Conservation (phyloP, 1,140 invertebrate species). For the Drosophila pseudoananassae region DNA sequence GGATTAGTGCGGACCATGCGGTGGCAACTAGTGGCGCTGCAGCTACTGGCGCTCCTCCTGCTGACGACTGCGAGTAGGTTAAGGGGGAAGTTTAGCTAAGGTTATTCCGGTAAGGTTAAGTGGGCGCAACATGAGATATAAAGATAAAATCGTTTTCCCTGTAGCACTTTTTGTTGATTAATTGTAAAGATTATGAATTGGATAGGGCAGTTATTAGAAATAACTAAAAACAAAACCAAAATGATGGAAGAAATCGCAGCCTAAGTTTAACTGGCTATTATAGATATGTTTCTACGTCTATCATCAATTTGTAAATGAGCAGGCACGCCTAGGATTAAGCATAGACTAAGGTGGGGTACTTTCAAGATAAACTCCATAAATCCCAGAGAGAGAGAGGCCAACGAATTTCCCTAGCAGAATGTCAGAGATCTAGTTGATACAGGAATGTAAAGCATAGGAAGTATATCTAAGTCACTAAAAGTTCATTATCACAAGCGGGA, state of each 20-base stretch:
- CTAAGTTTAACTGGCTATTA: conserved; percentile 56
- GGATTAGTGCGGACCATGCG: conserved; percentile 8
- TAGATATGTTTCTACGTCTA: conserved; percentile 61
- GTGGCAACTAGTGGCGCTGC: conserved; percentile 33
- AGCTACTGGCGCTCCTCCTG: conserved; percentile 43
- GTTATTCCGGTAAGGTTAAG: conserved; percentile 59
- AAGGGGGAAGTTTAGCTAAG: conserved; percentile 39
- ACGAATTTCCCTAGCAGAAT: conserved; percentile 68
- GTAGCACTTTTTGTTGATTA: conserved; percentile 72
- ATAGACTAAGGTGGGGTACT: conserved; percentile 37
- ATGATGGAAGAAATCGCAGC: conserved; percentile 9
- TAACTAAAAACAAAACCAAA: conserved; percentile 66
- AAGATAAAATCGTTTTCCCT: conserved; percentile 27
- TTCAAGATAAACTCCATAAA: conserved; percentile 1
- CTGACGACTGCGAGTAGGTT: conserved; percentile 34
- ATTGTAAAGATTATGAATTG: conserved; percentile 74
- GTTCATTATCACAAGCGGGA: conserved; percentile 35
- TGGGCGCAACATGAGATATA: conserved; percentile 28
- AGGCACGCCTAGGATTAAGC: conserved; percentile 66
- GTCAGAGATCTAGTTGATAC: conserved; percentile 39
- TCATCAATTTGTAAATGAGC: conserved; percentile 77
- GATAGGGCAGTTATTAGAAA: conserved; percentile 72
- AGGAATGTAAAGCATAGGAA: conserved; percentile 47
- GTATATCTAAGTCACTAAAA: conserved; percentile 37
- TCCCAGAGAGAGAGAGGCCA: conserved; percentile 50